phyloP scores from a whole-genome alignment of 2,888 invertebrate species.

The Artemia sp. region DNA sequence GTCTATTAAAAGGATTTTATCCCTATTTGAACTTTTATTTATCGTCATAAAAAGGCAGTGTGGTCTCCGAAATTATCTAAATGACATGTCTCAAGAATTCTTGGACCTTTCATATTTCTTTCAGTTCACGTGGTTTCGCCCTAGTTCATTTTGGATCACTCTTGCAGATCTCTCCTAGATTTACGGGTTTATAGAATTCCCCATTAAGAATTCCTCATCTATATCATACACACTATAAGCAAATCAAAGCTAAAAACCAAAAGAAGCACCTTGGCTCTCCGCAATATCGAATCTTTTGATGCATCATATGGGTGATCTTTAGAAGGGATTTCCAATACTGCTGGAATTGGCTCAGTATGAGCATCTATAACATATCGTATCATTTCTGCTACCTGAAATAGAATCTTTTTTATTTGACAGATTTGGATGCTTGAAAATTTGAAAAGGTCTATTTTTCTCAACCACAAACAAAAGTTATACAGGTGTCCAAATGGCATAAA shows the following conservation, averaged over 20 bases:
- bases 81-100: too few species aligned
- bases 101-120: too few species aligned
- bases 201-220: too few species aligned
- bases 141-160: too few species aligned
- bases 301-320: constrained; percentile 97
- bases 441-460: constrained; percentile 17
- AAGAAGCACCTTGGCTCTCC: constrained; percentile 66
- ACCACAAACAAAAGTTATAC: neutral
- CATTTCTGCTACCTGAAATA: constrained; percentile 68
- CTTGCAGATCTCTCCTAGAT: too few species aligned
- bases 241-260: neutral
- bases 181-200: too few species aligned
- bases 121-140: too few species aligned
- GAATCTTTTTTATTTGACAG: constrained; percentile 8
- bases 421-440: neutral
- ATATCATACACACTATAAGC: too few species aligned
- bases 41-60: too few species aligned
- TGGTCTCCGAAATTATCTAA: too few species aligned
- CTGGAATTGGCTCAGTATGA: constrained; percentile 80
- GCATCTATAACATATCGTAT: constrained; percentile 89
- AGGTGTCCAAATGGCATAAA: neutral
- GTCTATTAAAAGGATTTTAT: too few species aligned
- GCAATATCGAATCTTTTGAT: constrained; percentile 87
- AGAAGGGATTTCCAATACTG: constrained; percentile 94
- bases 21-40: too few species aligned